Percentiles rank a stretch among this genome's conserved stretches.
Conservation (phyloP, 1,140 invertebrate species). For the Anthonomus grandis region DNA sequence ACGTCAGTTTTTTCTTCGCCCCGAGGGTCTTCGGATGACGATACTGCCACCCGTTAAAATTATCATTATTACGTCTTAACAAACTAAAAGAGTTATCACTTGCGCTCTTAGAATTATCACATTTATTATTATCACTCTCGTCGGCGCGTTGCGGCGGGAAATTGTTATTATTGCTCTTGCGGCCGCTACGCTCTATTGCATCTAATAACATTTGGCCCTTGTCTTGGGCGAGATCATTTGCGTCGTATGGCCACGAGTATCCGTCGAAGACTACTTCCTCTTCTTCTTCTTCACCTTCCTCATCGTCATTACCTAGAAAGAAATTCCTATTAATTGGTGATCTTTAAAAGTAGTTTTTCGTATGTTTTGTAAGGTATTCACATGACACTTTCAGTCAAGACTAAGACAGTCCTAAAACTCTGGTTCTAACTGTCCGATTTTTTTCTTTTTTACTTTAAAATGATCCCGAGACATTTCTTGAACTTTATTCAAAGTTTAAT, state of each 20-base stretch:
- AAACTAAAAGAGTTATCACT: conserved; percentile 44
- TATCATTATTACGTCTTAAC: conserved; percentile 40
- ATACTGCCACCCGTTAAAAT: conserved; percentile 41
- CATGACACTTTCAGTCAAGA: too few relatives aligned
- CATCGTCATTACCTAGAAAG: background rate
- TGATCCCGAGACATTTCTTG: too few relatives aligned
- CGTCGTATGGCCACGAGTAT: conserved; percentile 10
- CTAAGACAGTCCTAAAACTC: too few relatives aligned
- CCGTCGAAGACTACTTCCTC: conserved; percentile 20
- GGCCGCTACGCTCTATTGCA: conserved; percentile 51
- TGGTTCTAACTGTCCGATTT: too few relatives aligned
- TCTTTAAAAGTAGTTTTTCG: too few relatives aligned
- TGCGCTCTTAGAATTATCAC: conserved; percentile 46
- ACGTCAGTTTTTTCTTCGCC: too few relatives aligned
- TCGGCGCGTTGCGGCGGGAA: background rate
- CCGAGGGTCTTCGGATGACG: too few relatives aligned
- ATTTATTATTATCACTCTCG: conserved; percentile 40
- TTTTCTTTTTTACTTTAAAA: too few relatives aligned
- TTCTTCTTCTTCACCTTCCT: conserved; percentile 17
- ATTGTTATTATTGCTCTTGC: conserved; percentile 13
- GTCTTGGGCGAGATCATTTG: conserved; percentile 42
- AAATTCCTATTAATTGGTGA: too few relatives aligned
- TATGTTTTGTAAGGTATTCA: too few relatives aligned
- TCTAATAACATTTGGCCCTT: conserved; percentile 56
- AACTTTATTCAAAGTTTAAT: too few relatives aligned